Evolutionary conservation across 2,113 vertebrate genomes (phyloP).

Genomic region (Saguinus imperator): DNA sequence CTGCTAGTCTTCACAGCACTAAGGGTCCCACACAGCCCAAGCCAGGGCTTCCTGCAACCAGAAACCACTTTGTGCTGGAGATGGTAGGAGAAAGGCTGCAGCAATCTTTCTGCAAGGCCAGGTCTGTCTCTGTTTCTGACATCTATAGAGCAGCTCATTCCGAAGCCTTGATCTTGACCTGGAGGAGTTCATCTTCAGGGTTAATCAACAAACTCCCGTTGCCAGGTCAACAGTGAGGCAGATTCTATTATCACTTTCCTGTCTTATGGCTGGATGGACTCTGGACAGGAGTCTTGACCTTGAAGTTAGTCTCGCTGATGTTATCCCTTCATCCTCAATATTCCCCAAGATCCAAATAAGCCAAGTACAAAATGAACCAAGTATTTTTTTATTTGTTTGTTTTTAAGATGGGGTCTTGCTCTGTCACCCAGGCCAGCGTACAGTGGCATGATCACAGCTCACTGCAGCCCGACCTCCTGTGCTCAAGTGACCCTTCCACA

Average conservation of each 20-base stretch:
- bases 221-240: not conserved
- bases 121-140: not conserved
- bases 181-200: not conserved
- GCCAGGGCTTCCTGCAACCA: not conserved
- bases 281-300: not conserved
- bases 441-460: no score
- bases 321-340: not conserved
- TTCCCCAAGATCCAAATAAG: not conserved
- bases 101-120: not conserved
- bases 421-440: no score
- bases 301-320: not conserved
- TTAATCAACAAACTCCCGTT: not conserved
- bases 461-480: no score
- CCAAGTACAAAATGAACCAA: not conserved
- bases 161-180: not conserved
- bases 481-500: no score
- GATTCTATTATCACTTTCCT: not conserved
- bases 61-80: not conserved
- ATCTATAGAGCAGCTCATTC: not conserved
- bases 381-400: no score
- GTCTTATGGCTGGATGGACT: not conserved
- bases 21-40: not conserved
- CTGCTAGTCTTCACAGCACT: not conserved
- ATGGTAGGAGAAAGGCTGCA: not conserved
- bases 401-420: no score